Evolutionary conservation across 1,140 invertebrate species (phyloP).

Genomic region (Aphis gossypii): DNA sequence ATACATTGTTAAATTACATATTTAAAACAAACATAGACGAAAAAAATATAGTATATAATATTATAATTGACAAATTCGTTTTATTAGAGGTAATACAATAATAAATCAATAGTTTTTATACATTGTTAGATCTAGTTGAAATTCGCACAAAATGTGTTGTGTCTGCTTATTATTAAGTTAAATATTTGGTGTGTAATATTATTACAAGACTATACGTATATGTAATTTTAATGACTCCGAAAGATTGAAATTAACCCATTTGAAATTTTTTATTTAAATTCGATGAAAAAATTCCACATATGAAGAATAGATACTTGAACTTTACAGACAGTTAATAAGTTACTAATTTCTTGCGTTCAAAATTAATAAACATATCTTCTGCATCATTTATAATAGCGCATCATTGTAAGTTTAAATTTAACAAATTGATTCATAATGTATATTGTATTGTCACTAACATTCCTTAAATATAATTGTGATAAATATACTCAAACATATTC

Average conservation of each 20-base stretch:
- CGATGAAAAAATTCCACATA: neutral
- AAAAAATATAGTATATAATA: neutral
- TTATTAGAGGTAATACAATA: neutral
- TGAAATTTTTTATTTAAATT: neutral
- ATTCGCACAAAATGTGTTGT: neutral
- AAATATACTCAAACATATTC: neutral
- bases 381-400: no score
- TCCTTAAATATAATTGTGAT: neutral
- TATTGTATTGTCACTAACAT: neutral
- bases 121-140: neutral
- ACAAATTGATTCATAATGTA: neutral
- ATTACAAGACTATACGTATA: neutral
- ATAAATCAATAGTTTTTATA: neutral
- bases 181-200: neutral
- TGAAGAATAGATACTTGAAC: neutral
- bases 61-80: constrained; percentile 18
- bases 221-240: neutral
- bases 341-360: neutral
- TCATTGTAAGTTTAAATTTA: neutral
- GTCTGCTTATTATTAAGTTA: neutral
- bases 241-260: neutral
- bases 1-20: neutral
- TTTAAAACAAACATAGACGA: neutral
- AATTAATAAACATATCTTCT: neutral
- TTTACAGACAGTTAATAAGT: neutral